Evolutionary conservation across 1,140 invertebrate genomes (phyloP), one percentile per base, ranked within the genome.

Genomic region (Heterodera schachtii): DNA sequence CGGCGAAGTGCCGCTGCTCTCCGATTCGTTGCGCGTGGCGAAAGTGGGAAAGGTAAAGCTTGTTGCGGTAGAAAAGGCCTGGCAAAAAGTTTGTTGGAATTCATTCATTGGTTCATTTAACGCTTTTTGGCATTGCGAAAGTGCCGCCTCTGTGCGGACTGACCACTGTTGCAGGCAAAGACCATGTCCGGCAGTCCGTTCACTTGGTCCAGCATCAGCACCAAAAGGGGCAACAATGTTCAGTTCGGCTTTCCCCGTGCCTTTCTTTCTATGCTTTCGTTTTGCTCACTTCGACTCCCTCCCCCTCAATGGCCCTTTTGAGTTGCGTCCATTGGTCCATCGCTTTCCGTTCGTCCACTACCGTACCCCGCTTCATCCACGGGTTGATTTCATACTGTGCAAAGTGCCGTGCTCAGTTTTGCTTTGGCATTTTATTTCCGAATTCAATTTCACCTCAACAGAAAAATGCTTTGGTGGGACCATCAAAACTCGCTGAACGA

Each of bases 151-250:
- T 60, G 31, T 1, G 43, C 41, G 31, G 44, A 19, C 60, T 21
- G 47, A 81, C 83, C 83, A 31, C 84, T 85, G 81, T 89, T 89
- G 75, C 88, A 89, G 2, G 82, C 79, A 74, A 89, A 89, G 3
- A 89, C 88, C 85, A 90, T 89, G 81, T 89, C 88, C 8, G 88
- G 88, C n/a, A 90, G 83, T 3, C 85, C 84, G 8, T 80, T 13
- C 1, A 78, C 78, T 46, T 86, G 88, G 31, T 89, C 88, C 46
- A 89, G 70, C 11, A 89, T 89, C n/a, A 87, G 64, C 19, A 88
- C 87, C 85, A 71, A 47, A 79, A 16, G 16, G 44, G 52, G 19
- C 43, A 21, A 11, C 11, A 21, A 1, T 52, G 64, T 44, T 60
- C 11, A 67, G 13, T 83, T 84, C 69, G 7, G 84, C 11, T 73